Evolutionary conservation across 2,797 vertebrate genomes (phyloP).

Genomic region (Chaenodraco wilsoni): DNA sequence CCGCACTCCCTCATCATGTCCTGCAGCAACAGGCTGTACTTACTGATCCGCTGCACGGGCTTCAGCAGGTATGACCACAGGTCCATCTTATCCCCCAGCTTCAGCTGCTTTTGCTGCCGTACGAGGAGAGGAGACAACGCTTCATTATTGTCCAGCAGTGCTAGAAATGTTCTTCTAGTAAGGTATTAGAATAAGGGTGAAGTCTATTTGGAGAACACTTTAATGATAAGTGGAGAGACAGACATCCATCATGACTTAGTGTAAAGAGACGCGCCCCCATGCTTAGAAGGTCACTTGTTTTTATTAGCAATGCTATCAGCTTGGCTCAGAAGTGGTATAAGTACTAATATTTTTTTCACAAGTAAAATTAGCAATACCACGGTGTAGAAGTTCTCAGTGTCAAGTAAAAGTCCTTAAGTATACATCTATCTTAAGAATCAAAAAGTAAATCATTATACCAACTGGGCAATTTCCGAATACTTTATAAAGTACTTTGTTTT

Average conservation of each 20-base stretch:
- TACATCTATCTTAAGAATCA: no score
- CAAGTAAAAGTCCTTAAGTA: no score
- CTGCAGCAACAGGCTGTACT: conserved; percentile 87
- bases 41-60: conserved; percentile 89
- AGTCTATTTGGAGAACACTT: background rate
- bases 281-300: background rate
- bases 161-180: background rate
- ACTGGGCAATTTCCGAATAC: no score
- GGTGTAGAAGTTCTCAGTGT: no score
- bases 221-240: background rate
- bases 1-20: conserved; percentile 84
- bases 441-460: no score
- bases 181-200: background rate
- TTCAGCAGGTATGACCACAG: conserved; percentile 88
- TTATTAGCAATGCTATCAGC: background rate
- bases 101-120: conserved; percentile 83
- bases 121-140: conserved; percentile 1
- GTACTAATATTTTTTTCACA: no score
- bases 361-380: no score
- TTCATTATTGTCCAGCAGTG: background rate
- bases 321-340: no score
- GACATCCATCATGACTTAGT: background rate
- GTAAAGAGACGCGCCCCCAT: background rate
- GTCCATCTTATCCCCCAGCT: conserved; percentile 86
- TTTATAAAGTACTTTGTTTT: no score